Evolutionary conservation across 1,140 invertebrate species (phyloP).

Genomic region (Drosophila bifasciata): DNA sequence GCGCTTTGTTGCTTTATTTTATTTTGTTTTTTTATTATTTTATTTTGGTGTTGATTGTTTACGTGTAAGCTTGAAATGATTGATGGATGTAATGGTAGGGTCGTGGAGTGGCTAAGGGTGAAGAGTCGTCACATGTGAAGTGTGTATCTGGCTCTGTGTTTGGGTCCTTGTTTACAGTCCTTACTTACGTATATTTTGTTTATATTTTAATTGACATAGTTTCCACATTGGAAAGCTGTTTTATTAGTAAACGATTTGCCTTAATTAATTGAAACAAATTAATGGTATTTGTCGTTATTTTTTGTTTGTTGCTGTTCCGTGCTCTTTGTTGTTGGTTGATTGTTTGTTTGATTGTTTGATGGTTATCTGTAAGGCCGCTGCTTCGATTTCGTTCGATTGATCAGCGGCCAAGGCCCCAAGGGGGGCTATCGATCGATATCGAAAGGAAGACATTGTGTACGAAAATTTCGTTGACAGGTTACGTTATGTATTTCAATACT

Average conservation of each 20-base stretch:
- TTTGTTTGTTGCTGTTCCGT: conserved; percentile 56
- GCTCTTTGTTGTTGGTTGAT: conserved; percentile 57
- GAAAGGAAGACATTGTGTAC: conserved; percentile 63
- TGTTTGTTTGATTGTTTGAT: conserved; percentile 52
- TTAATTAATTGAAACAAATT: conserved; percentile 45
- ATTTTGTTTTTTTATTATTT: conserved; percentile 6
- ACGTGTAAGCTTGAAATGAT: conserved; percentile 52
- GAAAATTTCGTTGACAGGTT: conserved; percentile 86
- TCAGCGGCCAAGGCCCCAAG: conserved; percentile 1
- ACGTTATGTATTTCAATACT: conserved; percentile 98
- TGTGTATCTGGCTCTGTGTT: conserved; percentile 27
- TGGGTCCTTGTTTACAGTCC: conserved; percentile 32
- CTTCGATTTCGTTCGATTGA: conserved; percentile 11
- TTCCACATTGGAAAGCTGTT: conserved; percentile 7
- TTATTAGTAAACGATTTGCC: conserved; percentile 59
- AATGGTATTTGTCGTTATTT: conserved; percentile 33
- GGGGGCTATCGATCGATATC: conserved; percentile 15
- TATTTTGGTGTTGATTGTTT: conserved; percentile 53
- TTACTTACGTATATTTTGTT: conserved; percentile 14
- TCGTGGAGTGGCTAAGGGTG: neutral
- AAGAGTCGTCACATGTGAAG: conserved; percentile 9
- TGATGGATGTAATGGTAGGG: conserved; percentile 17
- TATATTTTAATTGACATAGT: conserved; percentile 10
- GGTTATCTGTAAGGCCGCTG: conserved; percentile 7
- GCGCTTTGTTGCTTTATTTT: conserved; percentile 44